Evolutionary conservation across 2,113 vertebrate species (phyloP), one percentile per base, ranked within the genome.

Genomic region (Ceyx cyanopectus): DNA sequence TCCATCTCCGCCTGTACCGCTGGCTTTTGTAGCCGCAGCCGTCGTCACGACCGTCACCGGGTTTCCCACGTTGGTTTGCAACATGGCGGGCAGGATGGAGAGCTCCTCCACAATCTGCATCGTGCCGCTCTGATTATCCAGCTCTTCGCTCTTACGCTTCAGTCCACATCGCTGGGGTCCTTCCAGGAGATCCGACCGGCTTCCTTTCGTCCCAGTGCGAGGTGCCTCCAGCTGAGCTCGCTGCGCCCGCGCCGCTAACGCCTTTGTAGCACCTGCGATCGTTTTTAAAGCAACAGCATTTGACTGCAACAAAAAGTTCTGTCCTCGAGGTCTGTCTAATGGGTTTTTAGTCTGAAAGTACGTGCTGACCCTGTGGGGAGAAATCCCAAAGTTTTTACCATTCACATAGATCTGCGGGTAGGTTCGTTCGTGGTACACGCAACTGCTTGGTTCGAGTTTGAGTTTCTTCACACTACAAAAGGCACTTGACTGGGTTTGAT

Each of bases 401-500:
- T 98, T 99, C 98, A 99, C 98, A 97, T 98, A 98, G 97, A 98
- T 99, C 98, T 97, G 97, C 12, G 98, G 98, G 97, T 98, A 99
- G 97, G 97, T 98, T 98, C 98, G 98, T 97, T 99, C 99, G 97
- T 99, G 99, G 98, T 99, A 99, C 97, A 99, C 98, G 85, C 99
- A 99, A 98, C 98, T 98, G 98, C 98, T 99, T 98, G 99, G 98
- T 98, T 99, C 99, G 97, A 99, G 98, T 99, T 99, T 99, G 78
- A 99, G 98, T 99, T 99, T 99, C 98, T 99, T 99, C 98, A 99
- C 99, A 97, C 98, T 99, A 98, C 99, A 99, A 99, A 99, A 99
- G 99, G 99, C 99, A 99, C 99, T 99, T 99, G 99, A 99, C 99
- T 99, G 99, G 98, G 98, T 99, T 99, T 99, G 99, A 99, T 99